Evolutionary conservation across 2,113 vertebrate species (phyloP), one percentile per base, ranked within the genome.

Genomic region (Coturnix japonica): DNA sequence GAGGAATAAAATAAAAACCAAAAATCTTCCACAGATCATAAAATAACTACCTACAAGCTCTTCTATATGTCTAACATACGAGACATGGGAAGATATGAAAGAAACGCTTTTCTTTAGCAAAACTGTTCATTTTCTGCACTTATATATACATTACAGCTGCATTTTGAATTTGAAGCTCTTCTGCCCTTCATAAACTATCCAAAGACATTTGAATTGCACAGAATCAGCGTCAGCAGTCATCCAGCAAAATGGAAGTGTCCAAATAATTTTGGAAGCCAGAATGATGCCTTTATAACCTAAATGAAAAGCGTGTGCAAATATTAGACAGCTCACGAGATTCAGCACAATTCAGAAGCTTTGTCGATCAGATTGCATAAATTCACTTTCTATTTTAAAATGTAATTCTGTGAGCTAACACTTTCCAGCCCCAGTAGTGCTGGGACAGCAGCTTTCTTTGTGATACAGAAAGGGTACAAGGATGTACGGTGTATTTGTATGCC

Each of bases 271-370:
- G 37, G 76, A 94, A 90, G 33, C 25, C 54, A 66, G 2, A 2
- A 30, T 79, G 83, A 95, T 57, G 79, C 28, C 70, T 88, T 69
- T 75, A 81, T 70, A 88, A 94, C 6, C 20, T 54, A 86, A 84
- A 89, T 35, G 63, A 81, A 72, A 75, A 75, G 8, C 37, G 37
- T 6, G 46, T 81, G 70, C 41, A 93, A 69, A 7, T 63, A 73
- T 49, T 33, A 72, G 63, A 84, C 70, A 81, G 74, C 54, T 94
- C 83, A 65, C 4, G 3, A 90, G 86, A 84, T 57, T 83, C 66
- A 75, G 91, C 63, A 76, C 39, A 84, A 69, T 49, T 81, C 73
- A 74, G 56, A 72, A 91, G 60, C 64, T 57, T 49, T 81, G 78
- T 60, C 82, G 63, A 26, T 14, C 39, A 74, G 26, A 87, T 39